phyloP scores from a whole-genome alignment of 2,888 invertebrate genomes.

The Pseudococcus longispinus region DNA sequence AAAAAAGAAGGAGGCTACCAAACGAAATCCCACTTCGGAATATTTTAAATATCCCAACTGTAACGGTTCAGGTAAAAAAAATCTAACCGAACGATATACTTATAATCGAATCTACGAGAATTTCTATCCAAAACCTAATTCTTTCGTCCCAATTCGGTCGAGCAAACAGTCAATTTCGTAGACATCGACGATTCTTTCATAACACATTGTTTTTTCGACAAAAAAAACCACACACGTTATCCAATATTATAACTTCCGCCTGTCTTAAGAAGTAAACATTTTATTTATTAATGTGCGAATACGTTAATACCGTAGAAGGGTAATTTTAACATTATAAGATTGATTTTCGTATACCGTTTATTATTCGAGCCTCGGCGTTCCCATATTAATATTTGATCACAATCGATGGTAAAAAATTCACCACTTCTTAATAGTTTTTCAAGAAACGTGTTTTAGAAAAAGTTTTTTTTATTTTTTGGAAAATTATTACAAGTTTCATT shows the following conservation, averaged over 20 bases:
- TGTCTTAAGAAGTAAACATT: background rate
- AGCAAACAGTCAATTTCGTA: background rate
- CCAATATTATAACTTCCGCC: background rate
- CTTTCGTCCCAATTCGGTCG: background rate
- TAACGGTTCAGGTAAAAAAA: background rate
- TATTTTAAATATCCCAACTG: background rate
- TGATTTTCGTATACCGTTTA: background rate
- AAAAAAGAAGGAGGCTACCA: background rate
- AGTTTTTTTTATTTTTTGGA: background rate
- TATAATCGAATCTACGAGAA: background rate
- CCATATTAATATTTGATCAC: background rate
- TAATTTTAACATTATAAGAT: background rate
- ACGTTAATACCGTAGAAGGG: background rate
- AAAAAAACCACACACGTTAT: background rate
- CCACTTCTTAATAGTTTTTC: background rate
- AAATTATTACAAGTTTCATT: background rate
- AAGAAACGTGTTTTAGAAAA: background rate
- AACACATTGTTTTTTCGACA: background rate
- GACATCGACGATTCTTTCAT: background rate
- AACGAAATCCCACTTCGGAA: background rate
- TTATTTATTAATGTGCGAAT: slow-evolving; percentile 7
- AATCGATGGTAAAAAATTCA: background rate
- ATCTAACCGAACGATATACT: background rate
- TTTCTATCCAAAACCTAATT: background rate
- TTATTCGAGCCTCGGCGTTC: background rate